These are phyloP conservation scores for Engystomops pustulosus DNA, from an alignment of 2,113 vertebrate species.

Conservation along the genomic window DNA sequence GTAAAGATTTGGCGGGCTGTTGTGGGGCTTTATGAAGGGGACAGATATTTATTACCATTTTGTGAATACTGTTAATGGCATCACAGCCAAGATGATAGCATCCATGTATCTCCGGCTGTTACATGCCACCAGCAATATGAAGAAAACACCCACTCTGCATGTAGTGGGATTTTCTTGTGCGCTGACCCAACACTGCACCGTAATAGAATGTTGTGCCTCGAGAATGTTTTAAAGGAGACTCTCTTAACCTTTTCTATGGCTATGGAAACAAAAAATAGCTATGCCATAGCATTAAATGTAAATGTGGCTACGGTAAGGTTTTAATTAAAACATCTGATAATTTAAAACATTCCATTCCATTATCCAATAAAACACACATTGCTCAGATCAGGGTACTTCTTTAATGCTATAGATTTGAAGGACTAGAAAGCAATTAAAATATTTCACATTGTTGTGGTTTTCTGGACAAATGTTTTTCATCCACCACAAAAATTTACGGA, in stretches of 20 bases:
- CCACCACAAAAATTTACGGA: constrained; percentile 15
- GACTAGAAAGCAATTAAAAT: constrained; percentile 40
- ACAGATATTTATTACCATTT: too few relatives aligned
- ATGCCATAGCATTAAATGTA: background rate
- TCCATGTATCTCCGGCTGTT: too few relatives aligned
- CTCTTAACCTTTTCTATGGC: background rate
- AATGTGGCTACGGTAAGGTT: constrained; percentile 22
- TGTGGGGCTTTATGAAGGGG: too few relatives aligned
- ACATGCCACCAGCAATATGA: too few relatives aligned
- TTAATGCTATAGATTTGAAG: constrained; percentile 25
- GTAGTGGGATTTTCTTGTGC: too few relatives aligned
- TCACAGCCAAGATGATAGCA: too few relatives aligned
- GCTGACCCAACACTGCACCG: too few relatives aligned
- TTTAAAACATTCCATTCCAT: background rate
- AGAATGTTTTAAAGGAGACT: too few relatives aligned
- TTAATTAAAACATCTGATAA: constrained; percentile 41
- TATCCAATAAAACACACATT: background rate
- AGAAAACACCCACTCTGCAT: too few relatives aligned
- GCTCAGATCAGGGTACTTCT: background rate
- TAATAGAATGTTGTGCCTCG: too few relatives aligned
- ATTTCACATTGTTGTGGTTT: constrained; percentile 54
- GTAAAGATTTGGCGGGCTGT: too few relatives aligned
- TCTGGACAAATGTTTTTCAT: constrained; percentile 23
- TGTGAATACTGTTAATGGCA: too few relatives aligned
- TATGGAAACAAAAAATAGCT: background rate